Base-by-base conservation (phyloP, 2,113 vertebrate species). In the Tachysurus fulvidraco region DNA sequence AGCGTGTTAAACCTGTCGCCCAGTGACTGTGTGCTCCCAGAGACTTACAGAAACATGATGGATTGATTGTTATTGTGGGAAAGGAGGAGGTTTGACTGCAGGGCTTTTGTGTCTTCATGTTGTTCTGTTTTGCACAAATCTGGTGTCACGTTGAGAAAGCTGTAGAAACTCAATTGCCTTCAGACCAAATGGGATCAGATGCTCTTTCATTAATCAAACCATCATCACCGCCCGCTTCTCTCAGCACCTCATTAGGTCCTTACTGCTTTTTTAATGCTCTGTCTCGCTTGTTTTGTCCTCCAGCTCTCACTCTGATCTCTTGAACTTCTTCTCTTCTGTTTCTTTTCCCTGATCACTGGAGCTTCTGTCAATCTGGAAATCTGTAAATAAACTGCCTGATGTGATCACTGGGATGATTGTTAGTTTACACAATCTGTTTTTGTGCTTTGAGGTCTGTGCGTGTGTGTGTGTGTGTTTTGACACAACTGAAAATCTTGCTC, bases 11-110 rank as follows among this genome's bases (percentile, higher is more conserved):
- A 85, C 55, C 28, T 71, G 21, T 59, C 25, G 41, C 50, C 55
- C 44, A 14, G 83, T 54, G 77, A 54, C 77, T 52, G 67, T 44
- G 25, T 84, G 82, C 81, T 78, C 71, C 60, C 84, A 80, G 83
- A 80, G 83, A 85, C 83, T 76, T 85, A 55, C 28, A n/a, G 57
- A 81, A 59, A 74, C 21, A 55, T 74, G 73, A 80, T 54, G 17
- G 78, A 46, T 64, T 41, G 79, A 76, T 82, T 85, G 69, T 83
- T 88, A 36, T 83, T 88, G 84, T 69, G 83, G 79, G 79, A 85
- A 85, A 85, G 79, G 74, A 55, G 57, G n/a, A 65, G 71, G 13
- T 30, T 9, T 81, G 52, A 65, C 50, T 10, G 50, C 79, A 54
- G 57, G n/a, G 12, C 36, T 71, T n/a, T 52, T 55, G 67, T 65